phyloP scores from a whole-genome alignment of 2,888 invertebrate genomes.

The Melitaea athalia region DNA sequence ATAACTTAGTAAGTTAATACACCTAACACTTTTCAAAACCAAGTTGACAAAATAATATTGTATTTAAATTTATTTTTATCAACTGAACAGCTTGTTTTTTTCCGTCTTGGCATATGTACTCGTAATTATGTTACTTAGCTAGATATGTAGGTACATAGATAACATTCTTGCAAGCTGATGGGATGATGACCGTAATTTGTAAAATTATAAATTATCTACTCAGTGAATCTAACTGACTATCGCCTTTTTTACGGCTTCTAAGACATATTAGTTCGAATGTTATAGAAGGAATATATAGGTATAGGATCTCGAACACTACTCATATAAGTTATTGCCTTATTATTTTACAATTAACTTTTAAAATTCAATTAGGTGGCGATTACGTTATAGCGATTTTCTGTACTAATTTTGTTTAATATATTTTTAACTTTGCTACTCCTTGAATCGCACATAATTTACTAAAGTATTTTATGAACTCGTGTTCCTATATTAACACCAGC shows the following conservation, averaged over 20 bases:
- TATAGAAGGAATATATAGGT: too few species aligned
- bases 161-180: slow-evolving; percentile 14
- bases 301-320: too few species aligned
- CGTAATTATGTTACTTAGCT: neutral
- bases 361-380: neutral
- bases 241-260: neutral
- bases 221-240: neutral
- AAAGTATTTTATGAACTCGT: slow-evolving; percentile 18
- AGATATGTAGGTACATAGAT: slow-evolving; percentile 1
- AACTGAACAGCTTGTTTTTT: neutral
- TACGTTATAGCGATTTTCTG: neutral
- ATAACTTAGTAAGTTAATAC: neutral
- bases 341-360: neutral
- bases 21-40: neutral
- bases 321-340: too few species aligned
- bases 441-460: slow-evolving; percentile 5
- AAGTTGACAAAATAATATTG: too few species aligned
- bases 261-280: too few species aligned
- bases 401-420: slow-evolving; percentile 13
- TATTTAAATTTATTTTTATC: too few species aligned
- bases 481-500: slow-evolving; percentile 27
- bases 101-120: slow-evolving; percentile 2
- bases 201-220: slow-evolving; percentile 17
- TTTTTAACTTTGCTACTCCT: slow-evolving; percentile 1
- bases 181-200: slow-evolving; percentile 24